These are phyloP conservation scores for Myotis planiceps DNA, from an alignment of 2,797 vertebrate species.

Conservation along the genomic window DNA sequence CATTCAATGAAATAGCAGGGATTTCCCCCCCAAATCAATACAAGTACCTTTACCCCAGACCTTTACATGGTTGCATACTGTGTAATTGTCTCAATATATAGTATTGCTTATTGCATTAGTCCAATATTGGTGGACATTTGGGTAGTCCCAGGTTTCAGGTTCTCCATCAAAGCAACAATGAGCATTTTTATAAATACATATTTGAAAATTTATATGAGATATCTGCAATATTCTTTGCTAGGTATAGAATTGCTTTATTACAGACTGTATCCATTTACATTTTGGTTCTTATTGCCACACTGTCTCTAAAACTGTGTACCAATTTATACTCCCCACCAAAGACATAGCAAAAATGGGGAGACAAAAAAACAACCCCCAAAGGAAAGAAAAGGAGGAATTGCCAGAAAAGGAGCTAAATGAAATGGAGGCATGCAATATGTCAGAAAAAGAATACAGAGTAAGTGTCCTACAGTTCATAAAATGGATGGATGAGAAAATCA, in stretches of 20 bases:
- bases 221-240: not conserved
- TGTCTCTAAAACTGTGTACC: not conserved
- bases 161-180: not conserved
- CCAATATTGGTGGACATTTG: not conserved
- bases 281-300: not conserved
- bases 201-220: not conserved
- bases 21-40: not conserved
- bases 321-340: not conserved
- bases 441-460: too few species aligned
- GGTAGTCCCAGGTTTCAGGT: not conserved
- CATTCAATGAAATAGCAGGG: not conserved
- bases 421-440: too few species aligned
- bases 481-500: too few species aligned
- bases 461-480: too few species aligned
- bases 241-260: not conserved
- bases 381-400: too few species aligned
- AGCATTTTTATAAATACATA: not conserved
- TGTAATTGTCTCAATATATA: not conserved
- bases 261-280: not conserved
- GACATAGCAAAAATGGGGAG: too few species aligned
- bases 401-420: too few species aligned
- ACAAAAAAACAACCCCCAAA: too few species aligned
- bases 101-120: not conserved
- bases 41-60: not conserved
- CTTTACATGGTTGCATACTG: not conserved